Conservation (phyloP, 2,797 vertebrate species). For the Anableps anableps region DNA sequence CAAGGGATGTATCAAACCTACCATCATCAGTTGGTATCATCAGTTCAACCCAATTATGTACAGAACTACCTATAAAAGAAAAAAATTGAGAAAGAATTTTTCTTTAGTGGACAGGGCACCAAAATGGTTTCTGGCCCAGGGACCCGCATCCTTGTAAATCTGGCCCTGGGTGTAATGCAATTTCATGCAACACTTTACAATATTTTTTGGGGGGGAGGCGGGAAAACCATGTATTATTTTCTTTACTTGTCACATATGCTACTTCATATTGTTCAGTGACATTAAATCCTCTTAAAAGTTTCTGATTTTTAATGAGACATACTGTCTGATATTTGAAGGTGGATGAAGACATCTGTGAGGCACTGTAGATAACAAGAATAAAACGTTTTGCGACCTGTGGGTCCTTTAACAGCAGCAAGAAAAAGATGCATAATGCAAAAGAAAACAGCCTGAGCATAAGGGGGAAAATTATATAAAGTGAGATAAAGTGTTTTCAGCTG, state of each 20-base stretch:
- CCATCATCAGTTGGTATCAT: too few species aligned
- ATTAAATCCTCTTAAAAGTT: background rate
- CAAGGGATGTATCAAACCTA: too few species aligned
- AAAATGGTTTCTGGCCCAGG: too few species aligned
- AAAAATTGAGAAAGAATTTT: too few species aligned
- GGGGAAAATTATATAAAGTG: constrained; percentile 28
- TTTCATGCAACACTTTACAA: too few species aligned
- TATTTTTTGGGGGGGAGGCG: too few species aligned
- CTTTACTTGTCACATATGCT: background rate
- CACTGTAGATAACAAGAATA: background rate
- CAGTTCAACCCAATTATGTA: too few species aligned
- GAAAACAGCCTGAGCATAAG: constrained; percentile 16
- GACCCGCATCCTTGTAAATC: too few species aligned
- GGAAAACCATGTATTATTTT: background rate
- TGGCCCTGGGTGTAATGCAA: too few species aligned
- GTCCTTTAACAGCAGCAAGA: constrained; percentile 3
- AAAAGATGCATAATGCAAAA: constrained; percentile 17
- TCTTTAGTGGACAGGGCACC: too few species aligned
- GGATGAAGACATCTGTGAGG: background rate
- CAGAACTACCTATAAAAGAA: too few species aligned
- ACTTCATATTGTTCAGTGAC: background rate
- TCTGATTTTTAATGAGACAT: background rate
- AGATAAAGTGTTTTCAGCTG: constrained; percentile 50
- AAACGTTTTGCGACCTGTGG: background rate
- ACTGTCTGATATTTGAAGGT: background rate